Evolutionary conservation across 2,888 invertebrate species (phyloP).

Genomic region (Phoenoteleia sp.): DNA sequence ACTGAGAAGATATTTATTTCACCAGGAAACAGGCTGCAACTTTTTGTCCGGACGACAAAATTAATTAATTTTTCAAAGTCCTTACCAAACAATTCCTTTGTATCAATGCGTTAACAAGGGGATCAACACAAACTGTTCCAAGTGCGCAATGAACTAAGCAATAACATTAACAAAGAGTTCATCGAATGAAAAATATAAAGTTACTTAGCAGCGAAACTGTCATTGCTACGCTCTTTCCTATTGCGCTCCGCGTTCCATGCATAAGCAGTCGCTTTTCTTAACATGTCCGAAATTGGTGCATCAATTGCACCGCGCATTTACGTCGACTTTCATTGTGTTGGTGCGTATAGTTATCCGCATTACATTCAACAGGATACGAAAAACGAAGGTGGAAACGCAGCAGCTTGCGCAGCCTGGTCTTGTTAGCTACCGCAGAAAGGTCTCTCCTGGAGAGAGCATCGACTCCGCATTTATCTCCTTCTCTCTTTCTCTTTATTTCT

Average conservation of each 20-base stretch:
- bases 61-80: too few species aligned
- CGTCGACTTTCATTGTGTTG: slow-evolving; percentile 53
- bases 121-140: too few species aligned
- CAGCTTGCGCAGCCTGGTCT: slow-evolving; percentile 56
- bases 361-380: slow-evolving; percentile 30
- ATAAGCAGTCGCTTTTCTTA: slow-evolving; percentile 43
- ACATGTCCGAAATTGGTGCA: slow-evolving; percentile 35
- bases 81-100: too few species aligned
- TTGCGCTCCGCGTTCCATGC: not conserved
- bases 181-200: slow-evolving; percentile 41
- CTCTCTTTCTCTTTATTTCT: not conserved
- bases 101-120: too few species aligned
- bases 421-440: slow-evolving; percentile 59
- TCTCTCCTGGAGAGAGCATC: slow-evolving; percentile 64
- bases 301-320: slow-evolving; percentile 58
- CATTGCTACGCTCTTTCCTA: slow-evolving; percentile 8
- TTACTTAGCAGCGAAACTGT: not conserved
- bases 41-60: too few species aligned
- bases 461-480: not conserved
- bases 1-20: too few species aligned
- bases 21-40: too few species aligned
- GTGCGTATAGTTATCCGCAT: slow-evolving; percentile 54
- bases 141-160: too few species aligned
- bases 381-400: slow-evolving; percentile 9
- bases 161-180: slow-evolving; percentile 30